Evolutionary conservation across 2,797 vertebrate genomes (phyloP), one percentile per base, ranked within the genome.

Genomic region (Lithobates pipiens): DNA sequence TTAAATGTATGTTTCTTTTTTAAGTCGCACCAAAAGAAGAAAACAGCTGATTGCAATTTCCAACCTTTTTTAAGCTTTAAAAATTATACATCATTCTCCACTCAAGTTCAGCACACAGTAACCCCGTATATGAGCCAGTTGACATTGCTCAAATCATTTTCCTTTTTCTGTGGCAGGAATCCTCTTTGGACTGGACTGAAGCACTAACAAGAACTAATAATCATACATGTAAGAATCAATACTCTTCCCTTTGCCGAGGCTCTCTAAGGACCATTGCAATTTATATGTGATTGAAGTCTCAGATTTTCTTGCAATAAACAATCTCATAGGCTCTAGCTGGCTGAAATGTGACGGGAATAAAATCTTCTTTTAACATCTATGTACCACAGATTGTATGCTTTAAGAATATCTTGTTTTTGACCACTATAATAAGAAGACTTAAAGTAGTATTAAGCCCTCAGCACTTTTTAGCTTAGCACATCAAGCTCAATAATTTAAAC

Each of bases 211-310:
- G 65, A 67, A 67, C 65, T 67, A 67, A 67, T 67, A 67, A 67
- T 67, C 65, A 67, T 67, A 67, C 65, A 29, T 67, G 65, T 67
- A 67, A 67, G 65, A 67, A 67, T 67, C 65, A 67, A 67, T 67
- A 67, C 65, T 15, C 25, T 67, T 67, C 11, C 65, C 65, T 67
- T 67, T 25, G 65, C 27, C 10, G 25, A 25, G 0, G 25, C 25
- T 29, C 65, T 67, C 65, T 25, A 67, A 15, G 65, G 65, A 67
- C 27, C 65, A 25, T 29, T 27, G 65, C 65, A 61, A 61, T 61
- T 61, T 21, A 61, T 57, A 57, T 61, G 54, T 61, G 54, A 61
- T 61, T 61, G 54, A 61, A 61, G 54, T 61, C 54, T 61, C 54
- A 27, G 65, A 29, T 67, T 25, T 18, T 29, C 10, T 18, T 29